Evolutionary conservation across 2,888 invertebrate species (phyloP).

Genomic region (Apeira syringaria): DNA sequence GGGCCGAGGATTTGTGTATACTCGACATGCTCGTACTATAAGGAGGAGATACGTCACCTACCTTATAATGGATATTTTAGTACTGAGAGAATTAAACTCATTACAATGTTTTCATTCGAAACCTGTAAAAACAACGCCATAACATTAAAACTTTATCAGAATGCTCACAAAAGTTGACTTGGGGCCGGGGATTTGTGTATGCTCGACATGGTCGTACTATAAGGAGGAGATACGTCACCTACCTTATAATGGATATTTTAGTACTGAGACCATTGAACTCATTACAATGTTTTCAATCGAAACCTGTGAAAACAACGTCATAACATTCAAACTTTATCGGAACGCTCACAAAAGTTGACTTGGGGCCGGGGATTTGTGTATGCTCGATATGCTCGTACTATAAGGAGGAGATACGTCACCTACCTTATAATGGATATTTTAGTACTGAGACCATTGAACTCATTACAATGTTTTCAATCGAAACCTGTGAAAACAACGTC

Average conservation of each 20-base stretch:
- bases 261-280: no score
- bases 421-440: no score
- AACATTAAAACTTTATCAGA: conserved; percentile 26
- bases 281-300: conserved; percentile 19
- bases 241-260: no score
- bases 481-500: conserved; percentile 29
- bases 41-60: no score
- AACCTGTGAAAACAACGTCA: conserved; percentile 29
- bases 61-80: no score
- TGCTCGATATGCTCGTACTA: no score
- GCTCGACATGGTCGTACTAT: no score
- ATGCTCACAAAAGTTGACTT: conserved; percentile 21
- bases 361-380: neutral
- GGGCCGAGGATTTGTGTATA: neutral
- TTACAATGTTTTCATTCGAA: conserved; percentile 20
- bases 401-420: no score
- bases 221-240: no score
- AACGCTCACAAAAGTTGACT: conserved; percentile 21
- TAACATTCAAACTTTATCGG: conserved; percentile 27
- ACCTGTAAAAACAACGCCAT: conserved; percentile 29
- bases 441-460: no score
- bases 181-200: neutral
- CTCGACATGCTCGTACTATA: no score
- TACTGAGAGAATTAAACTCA: no score
- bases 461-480: conserved; percentile 19